Conservation (phyloP, 1,140 invertebrate genomes). For the Solenopsis fugax region DNA sequence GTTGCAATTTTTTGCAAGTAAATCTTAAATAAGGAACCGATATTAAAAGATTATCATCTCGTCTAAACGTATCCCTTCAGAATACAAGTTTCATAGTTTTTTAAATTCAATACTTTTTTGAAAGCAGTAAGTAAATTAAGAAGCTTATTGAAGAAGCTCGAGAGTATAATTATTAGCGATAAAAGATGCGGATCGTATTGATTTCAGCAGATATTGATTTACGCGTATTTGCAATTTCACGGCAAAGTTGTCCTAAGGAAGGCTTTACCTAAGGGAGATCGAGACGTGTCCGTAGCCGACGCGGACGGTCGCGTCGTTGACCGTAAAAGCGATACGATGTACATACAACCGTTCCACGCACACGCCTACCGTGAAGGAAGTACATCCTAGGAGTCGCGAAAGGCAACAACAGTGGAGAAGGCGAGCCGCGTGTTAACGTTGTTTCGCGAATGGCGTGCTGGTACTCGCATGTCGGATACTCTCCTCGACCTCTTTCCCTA, state of each 20-base stretch:
- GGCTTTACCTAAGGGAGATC: slow-evolving; percentile 1
- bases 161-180: neutral
- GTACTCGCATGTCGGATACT: slow-evolving; percentile 59
- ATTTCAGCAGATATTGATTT: slow-evolving; percentile 29
- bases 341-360: slow-evolving; percentile 35
- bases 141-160: neutral
- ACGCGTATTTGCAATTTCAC: slow-evolving; percentile 34
- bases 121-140: too few species aligned
- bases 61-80: neutral
- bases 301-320: too few species aligned
- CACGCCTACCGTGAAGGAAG: slow-evolving; percentile 39
- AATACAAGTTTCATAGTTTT: neutral
- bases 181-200: neutral
- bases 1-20: neutral
- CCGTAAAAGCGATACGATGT: slow-evolving; percentile 50
- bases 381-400: slow-evolving; percentile 42
- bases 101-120: too few species aligned
- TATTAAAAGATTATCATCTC: neutral
- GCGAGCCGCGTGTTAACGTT: slow-evolving; percentile 35
- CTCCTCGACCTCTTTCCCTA: slow-evolving; percentile 45
- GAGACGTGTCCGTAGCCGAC: slow-evolving; percentile 19
- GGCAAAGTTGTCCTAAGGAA: neutral
- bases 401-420: slow-evolving; percentile 28
- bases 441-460: slow-evolving; percentile 60
- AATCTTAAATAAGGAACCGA: neutral